Evolutionary conservation across 2,797 vertebrate species (phyloP).

Genomic region (Euthynnus affinis): DNA sequence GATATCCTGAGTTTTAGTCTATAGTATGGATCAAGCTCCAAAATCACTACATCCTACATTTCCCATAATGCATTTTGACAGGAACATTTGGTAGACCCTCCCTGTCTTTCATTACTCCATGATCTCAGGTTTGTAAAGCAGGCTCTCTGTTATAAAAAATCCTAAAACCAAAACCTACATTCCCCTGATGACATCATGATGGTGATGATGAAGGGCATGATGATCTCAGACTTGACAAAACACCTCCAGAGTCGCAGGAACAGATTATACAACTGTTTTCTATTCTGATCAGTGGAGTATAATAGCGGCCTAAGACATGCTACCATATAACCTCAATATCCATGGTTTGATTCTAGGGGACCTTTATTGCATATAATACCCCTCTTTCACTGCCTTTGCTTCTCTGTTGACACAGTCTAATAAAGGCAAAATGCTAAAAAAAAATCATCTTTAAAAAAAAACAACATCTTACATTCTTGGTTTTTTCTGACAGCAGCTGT

Average conservation of each 20-base stretch:
- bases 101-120: neutral
- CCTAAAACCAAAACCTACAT: neutral
- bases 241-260: too few species aligned
- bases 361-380: neutral
- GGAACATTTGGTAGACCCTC: neutral
- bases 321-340: neutral
- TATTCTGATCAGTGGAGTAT: too few species aligned
- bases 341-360: neutral
- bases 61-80: neutral
- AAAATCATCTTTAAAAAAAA: neutral
- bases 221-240: too few species aligned
- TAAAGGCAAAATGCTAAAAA: neutral
- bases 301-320: too few species aligned
- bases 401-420: neutral
- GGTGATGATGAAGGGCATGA: too few species aligned
- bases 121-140: neutral
- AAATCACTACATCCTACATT: neutral
- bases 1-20: too few species aligned
- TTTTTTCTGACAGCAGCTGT: constrained; percentile 92
- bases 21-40: too few species aligned
- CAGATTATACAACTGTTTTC: too few species aligned
- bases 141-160: neutral
- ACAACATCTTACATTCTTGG: constrained; percentile 88
- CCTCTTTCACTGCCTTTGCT: neutral
- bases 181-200: too few species aligned